Evolutionary conservation across 2,113 vertebrate genomes (phyloP).

Genomic region (Nycticebus coucang): DNA sequence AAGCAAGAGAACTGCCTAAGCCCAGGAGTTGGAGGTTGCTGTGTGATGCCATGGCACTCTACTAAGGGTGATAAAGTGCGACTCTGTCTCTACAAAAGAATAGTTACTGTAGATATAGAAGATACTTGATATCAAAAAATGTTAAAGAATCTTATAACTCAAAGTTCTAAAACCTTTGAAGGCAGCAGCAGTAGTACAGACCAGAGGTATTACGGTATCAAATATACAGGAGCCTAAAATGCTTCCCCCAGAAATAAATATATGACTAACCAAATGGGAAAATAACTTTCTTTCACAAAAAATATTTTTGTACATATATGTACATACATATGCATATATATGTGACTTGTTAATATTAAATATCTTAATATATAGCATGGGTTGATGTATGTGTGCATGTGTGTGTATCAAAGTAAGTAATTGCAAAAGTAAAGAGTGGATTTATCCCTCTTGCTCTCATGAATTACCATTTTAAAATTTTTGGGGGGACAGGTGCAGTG

Average conservation of each 20-base stretch:
- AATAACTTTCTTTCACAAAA: slow-evolving; percentile 56
- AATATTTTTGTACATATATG: slow-evolving; percentile 60
- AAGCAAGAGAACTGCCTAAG: too few species aligned
- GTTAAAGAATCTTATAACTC: not conserved
- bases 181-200: not conserved
- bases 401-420: not conserved
- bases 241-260: not conserved
- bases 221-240: not conserved
- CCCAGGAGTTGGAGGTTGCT: too few species aligned
- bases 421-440: not conserved
- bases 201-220: not conserved
- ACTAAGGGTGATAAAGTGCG: too few species aligned
- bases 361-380: slow-evolving; percentile 14
- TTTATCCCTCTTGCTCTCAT: not conserved
- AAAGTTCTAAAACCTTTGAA: not conserved
- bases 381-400: not conserved
- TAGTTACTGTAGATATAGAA: not conserved
- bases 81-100: too few species aligned
- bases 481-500: too few species aligned
- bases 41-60: too few species aligned
- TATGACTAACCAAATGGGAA: not conserved
- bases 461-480: slow-evolving; percentile 20
- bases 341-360: slow-evolving; percentile 68
- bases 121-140: not conserved
- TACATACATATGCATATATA: not conserved